A percentile compares a stretch with the other conserved stretches of the same genome.
These are phyloP conservation scores for Salticus scenicus DNA, from an alignment of 2,888 invertebrate species.

Conservation along the genomic window DNA sequence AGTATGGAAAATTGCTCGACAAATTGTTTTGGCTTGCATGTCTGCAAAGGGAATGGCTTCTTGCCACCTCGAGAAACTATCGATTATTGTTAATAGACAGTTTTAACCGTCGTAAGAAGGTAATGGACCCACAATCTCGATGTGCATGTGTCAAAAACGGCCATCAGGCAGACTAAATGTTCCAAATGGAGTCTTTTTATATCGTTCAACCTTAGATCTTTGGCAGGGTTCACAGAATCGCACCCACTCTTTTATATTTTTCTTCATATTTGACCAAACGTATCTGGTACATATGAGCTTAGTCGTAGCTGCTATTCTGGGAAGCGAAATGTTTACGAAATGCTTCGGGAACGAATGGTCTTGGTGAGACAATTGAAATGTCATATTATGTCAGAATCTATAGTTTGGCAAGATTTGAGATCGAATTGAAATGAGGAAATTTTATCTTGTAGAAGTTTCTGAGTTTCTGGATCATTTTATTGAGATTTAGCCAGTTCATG, in stretches of 20 bases:
- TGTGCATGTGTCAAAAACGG: conserved; percentile 7
- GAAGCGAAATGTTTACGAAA: too few species aligned
- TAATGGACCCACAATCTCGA: conserved; percentile 23
- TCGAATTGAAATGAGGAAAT: not conserved
- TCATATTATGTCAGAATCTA: not conserved
- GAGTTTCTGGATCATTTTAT: too few species aligned
- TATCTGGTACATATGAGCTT: not conserved
- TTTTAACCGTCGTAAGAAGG: not conserved
- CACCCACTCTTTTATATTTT: not conserved
- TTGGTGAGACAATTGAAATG: not conserved
- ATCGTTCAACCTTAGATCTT: conserved; percentile 16
- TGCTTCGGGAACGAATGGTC: too few species aligned
- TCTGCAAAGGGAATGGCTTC: conserved; percentile 24
- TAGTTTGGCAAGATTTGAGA: not conserved
- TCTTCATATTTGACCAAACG: conserved; percentile 25
- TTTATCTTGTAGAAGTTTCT: too few species aligned
- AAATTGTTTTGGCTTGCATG: not conserved
- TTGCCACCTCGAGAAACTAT: conserved; percentile 27
- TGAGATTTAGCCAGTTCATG: too few species aligned
- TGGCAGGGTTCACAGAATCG: conserved; percentile 16
- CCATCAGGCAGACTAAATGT: conserved; percentile 20
- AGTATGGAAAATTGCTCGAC: not conserved
- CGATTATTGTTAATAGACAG: conserved; percentile 14
- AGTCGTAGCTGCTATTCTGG: too few species aligned
- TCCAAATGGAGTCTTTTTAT: conserved; percentile 9